Evolutionary conservation across 2,888 invertebrate genomes (phyloP), one percentile per base, ranked within the genome.

Genomic region (Alloscopus bannaensis): DNA sequence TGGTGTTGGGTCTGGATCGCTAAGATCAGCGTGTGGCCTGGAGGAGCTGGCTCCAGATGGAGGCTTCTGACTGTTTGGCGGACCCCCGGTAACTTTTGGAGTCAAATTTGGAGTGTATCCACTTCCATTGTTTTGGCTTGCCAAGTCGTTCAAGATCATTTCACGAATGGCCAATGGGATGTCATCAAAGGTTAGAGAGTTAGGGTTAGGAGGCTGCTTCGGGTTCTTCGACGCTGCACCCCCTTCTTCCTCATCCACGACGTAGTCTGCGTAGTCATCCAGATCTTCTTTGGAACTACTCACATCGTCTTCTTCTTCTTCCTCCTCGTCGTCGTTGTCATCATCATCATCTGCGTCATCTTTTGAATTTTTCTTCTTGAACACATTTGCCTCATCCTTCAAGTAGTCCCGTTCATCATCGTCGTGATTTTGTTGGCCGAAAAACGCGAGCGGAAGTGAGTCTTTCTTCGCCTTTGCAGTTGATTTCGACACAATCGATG

Each of bases 121-220:
- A 0, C 66, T 18, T 59, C 66, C 75, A 36, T 75, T 75, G 11
- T 75, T 75, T 18, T 75, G 45, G 28, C 60, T 75, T 22, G 75
- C 75, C 66, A 75, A 59, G 20, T 75, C 75, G n/a, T 75, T 75
- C 66, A 75, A 66, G 40, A 75, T 75, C 75, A 75, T 75, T 75
- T 75, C 75, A 3, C 75, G 42, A 26, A 75, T 75, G 22, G 75
- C 75, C 3, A 75, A 22, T 1, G 75, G 75, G 28, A 75, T 75
- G 3, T 75, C 36, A 2, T 75, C 47, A 28, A 75, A 75, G 4
- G n/a, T 18, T 3, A 31, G 45, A 1, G 11, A 8, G 11, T 11
- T 6, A 8, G 55, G 55, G 6, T 50, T 18, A 24, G 6, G 6
- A 6, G 31, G 2, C 40, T 52, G 36, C 20, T 72, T 50, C 18